Conservation (phyloP, 92 coral and sea anemone species). For the Porites divaricata region DNA sequence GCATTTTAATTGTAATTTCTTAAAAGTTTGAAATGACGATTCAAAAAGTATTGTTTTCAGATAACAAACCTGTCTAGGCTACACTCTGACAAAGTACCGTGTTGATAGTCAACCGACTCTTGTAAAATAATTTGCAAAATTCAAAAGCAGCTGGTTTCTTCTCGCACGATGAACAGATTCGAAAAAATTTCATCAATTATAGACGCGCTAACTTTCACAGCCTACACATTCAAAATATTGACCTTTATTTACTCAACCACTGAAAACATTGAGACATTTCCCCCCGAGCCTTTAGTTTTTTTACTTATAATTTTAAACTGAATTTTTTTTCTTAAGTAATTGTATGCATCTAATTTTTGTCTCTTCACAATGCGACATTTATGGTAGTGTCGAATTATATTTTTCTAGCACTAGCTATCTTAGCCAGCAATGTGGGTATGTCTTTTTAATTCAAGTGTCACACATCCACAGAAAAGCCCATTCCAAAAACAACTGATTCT, state of each 20-base stretch:
- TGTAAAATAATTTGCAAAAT: slow-evolving; percentile 69
- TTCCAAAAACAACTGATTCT: slow-evolving; percentile 2
- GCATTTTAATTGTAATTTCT: slow-evolving; percentile 38
- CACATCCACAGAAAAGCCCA: slow-evolving; percentile 5
- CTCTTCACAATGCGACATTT: slow-evolving; percentile 6
- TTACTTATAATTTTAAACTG: not conserved
- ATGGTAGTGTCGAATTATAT: slow-evolving; percentile 9
- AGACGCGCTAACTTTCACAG: not conserved
- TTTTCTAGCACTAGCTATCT: not conserved
- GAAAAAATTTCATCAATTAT: slow-evolving; percentile 1
- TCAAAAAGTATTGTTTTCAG: slow-evolving; percentile 48
- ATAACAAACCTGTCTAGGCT: slow-evolving; percentile 39
- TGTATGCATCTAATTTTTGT: not conserved
- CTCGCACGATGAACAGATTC: slow-evolving; percentile 54
- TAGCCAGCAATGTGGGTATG: not conserved
- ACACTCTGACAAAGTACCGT: slow-evolving; percentile 33
- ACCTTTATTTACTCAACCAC: not conserved
- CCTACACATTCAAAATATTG: not conserved
- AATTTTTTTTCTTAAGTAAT: slow-evolving; percentile 7
- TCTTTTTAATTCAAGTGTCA: slow-evolving; percentile 15
- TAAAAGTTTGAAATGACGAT: slow-evolving; percentile 35
- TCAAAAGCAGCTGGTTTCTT: slow-evolving; percentile 45
- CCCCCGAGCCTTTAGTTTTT: not conserved
- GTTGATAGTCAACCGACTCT: slow-evolving; percentile 50
- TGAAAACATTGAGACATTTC: not conserved